Conservation (phyloP, 53 echinoderm and acorn worm species). For the Paelopatides confundens region DNA sequence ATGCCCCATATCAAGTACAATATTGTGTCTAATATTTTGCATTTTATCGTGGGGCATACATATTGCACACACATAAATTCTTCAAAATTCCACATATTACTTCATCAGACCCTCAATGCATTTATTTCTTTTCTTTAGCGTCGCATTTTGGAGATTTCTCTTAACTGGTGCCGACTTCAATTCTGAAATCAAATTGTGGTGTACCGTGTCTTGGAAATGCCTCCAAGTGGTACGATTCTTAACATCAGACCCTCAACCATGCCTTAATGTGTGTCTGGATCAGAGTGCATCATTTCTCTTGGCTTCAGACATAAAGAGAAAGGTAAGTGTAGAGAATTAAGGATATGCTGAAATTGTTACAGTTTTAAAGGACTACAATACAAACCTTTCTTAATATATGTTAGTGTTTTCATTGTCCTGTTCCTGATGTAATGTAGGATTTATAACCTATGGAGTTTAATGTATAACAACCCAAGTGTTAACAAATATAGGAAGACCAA, state of each 20-base stretch:
- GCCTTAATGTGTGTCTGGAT: slow-evolving; percentile 88
- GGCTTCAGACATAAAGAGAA: slow-evolving; percentile 91
- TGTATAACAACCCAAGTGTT: too few species aligned
- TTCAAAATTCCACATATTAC: too few species aligned
- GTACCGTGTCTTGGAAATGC: slow-evolving; percentile 96
- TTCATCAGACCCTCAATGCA: too few species aligned
- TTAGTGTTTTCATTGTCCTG: background rate
- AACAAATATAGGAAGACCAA: too few species aligned
- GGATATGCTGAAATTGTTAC: too few species aligned
- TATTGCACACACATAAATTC: too few species aligned
- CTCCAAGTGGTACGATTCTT: slow-evolving; percentile 81
- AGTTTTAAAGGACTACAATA: background rate
- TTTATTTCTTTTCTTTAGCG: slow-evolving; percentile 34
- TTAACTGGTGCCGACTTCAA: slow-evolving; percentile 92
- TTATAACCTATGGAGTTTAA: too few species aligned
- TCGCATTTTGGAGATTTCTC: slow-evolving; percentile 95
- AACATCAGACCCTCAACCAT: slow-evolving; percentile 75
- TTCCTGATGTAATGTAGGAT: background rate
- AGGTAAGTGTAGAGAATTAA: too few species aligned
- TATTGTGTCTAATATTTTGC: too few species aligned
- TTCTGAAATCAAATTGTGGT: slow-evolving; percentile 94
- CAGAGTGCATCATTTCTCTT: slow-evolving; percentile 92
- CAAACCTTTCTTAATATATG: background rate
- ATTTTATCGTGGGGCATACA: too few species aligned
- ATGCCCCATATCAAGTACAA: too few species aligned